Evolutionary conservation across 2,797 vertebrate genomes (phyloP), one percentile per base, ranked within the genome.

Genomic region (Pseudochirops cupreus): DNA sequence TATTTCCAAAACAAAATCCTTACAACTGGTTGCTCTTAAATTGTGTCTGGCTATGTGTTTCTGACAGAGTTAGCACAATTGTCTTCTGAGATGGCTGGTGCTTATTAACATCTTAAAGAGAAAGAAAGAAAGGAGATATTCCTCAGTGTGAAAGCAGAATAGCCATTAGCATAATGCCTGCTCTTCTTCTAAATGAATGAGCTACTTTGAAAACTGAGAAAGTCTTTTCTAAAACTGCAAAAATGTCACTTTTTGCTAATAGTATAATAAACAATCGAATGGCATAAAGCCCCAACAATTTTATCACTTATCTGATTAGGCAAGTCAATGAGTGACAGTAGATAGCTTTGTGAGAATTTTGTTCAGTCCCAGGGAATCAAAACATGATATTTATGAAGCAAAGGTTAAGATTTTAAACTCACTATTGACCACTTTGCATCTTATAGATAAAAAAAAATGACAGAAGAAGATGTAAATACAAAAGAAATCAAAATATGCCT

Each of bases 131-230:
- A 74, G n/a, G 67, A 74, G 1, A 92, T 12, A 55, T 46, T 93
- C 82, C 58, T 95, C 26, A 59, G 0, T 91, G 82, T 55, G 0
- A 28, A 93, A 31, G 46, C 0, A 31, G 95, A 50, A 0, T 58
- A 29, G 39, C 3, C 31, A 55, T 95, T 91, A 50, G 90, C 56
- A 59, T 87, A 92, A 92, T 29, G 9, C 9, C 39, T 97, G 56
- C 3, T 3, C 10, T 95, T 53, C 50, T 16, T 91, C 67, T 97
- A 39, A 90, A 89, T 93, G 54, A 94, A 33, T 57, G 67, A 91
- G 12, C 91, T 91, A 58, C 10, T 91, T 54, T 12, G 74, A 96
- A 94, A 95, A 96, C 87, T 95, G 92, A 95, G n/a, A 67, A 24
- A 3, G 46, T 1, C 55, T n/a, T 74, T 95, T 91, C 4, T 24